Evolutionary conservation across 2,888 invertebrate species (phyloP).

Genomic region (Dusona sp.): DNA sequence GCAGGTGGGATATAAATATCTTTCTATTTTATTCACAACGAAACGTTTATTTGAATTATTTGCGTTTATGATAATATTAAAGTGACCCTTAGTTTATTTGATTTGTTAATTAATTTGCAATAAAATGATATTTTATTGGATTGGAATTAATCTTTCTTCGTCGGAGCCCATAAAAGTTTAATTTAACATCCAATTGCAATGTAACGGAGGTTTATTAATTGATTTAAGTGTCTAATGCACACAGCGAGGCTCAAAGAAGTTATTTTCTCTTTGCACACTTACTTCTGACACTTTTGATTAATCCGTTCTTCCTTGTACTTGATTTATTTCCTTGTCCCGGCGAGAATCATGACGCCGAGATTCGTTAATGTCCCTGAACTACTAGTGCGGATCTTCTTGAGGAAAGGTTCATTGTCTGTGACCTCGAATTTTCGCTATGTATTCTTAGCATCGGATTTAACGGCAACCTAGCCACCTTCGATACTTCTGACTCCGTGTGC

Average conservation of each 20-base stretch:
- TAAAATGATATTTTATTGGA: too few relatives aligned
- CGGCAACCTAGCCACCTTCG: conserved; percentile 28
- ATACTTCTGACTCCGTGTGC: conserved; percentile 14
- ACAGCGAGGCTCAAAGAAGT: neutral
- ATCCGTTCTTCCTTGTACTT: conserved; percentile 20
- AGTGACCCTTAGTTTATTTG: neutral
- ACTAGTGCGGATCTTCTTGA: conserved; percentile 72
- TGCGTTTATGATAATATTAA: neutral
- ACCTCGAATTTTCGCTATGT: conserved; percentile 59
- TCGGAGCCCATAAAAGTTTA: neutral
- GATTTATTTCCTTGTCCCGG: conserved; percentile 17
- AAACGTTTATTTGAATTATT: too few relatives aligned
- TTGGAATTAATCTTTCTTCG: too few relatives aligned
- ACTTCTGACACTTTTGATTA: neutral
- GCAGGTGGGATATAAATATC: too few relatives aligned
- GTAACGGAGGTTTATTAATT: neutral
- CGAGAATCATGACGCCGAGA: conserved; percentile 18
- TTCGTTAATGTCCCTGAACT: conserved; percentile 79
- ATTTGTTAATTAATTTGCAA: too few relatives aligned
- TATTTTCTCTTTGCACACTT: neutral
- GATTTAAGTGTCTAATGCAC: neutral
- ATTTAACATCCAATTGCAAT: neutral
- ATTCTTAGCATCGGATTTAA: conserved; percentile 58
- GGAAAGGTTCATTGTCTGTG: conserved; percentile 81
- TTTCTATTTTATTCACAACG: too few relatives aligned